Evolutionary conservation across 2,797 vertebrate species (phyloP).

Genomic region (Pipistrellus pipistrellus): DNA sequence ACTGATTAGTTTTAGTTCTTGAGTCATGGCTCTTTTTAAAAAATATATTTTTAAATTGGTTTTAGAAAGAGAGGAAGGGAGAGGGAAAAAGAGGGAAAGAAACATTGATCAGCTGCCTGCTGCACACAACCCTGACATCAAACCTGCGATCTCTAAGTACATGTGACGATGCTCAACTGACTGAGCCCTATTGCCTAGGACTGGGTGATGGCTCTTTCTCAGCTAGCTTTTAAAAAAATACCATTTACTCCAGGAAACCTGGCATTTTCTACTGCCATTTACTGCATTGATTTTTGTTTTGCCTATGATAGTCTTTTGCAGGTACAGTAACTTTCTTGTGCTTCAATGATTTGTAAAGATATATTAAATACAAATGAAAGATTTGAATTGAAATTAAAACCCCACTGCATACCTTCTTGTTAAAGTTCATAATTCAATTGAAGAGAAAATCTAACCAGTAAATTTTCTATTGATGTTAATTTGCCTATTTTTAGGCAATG

Average conservation of each 20-base stretch:
- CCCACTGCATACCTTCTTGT: neutral
- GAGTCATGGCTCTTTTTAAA: neutral
- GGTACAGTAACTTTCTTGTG: neutral
- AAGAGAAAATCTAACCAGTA: constrained; percentile 16
- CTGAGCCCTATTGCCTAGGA: too few relatives aligned
- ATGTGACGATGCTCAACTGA: too few relatives aligned
- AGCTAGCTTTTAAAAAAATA: neutral
- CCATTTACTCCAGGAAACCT: neutral
- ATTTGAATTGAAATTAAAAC: constrained; percentile 54
- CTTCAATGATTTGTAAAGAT: constrained; percentile 27
- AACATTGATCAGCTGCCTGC: too few relatives aligned
- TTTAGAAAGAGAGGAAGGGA: too few relatives aligned
- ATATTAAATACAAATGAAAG: constrained; percentile 23
- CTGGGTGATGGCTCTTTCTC: neutral
- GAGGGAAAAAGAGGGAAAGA: too few relatives aligned
- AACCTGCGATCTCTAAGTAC: too few relatives aligned
- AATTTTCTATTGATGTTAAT: constrained; percentile 4
- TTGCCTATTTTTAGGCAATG: constrained; percentile 9
- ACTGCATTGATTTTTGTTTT: neutral
- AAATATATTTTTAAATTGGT: too few relatives aligned
- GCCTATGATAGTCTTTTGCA: neutral
- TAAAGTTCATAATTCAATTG: constrained; percentile 25
- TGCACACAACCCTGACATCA: too few relatives aligned
- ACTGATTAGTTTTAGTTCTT: neutral
- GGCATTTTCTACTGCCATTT: neutral